Conservation (phyloP, 35 echinoderm and acorn worm species). For the Lytechinus pictus region DNA sequence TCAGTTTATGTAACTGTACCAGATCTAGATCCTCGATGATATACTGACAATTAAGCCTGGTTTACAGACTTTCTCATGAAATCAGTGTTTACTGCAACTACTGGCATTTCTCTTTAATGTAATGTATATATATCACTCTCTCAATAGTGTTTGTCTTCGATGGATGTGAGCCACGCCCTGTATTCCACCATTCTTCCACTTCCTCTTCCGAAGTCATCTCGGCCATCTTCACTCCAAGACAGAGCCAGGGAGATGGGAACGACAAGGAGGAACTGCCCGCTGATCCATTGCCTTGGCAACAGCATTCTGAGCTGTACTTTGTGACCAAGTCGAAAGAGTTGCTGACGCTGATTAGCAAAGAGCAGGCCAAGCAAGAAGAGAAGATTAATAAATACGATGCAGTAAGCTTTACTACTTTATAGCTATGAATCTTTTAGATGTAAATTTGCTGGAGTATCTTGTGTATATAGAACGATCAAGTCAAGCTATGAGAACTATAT, state of each 20-base stretch:
- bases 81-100: too few relatives aligned
- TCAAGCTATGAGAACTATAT: too few relatives aligned
- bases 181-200: conserved; percentile 6
- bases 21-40: too few relatives aligned
- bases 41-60: too few relatives aligned
- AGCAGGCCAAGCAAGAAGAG: not conserved
- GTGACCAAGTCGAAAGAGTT: conserved; percentile 48
- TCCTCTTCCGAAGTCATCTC: conserved; percentile 30
- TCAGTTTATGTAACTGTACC: too few relatives aligned
- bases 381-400: not conserved
- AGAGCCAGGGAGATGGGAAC: not conserved
- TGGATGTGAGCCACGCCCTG: conserved; percentile 18
- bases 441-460: too few relatives aligned
- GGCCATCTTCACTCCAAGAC: conserved; percentile 46
- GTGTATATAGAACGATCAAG: too few relatives aligned
- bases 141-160: conserved; percentile 60
- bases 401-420: not conserved
- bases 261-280: not conserved
- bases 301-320: conserved; percentile 52
- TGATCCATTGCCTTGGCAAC: conserved; percentile 55
- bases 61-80: too few relatives aligned
- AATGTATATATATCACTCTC: not conserved
- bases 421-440: too few relatives aligned
- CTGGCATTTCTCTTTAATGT: too few relatives aligned
- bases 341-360: conserved; percentile 45